A percentile compares a stretch with the other conserved stretches of the same genome.
Evolutionary conservation across 2,797 vertebrate species (phyloP).

Genomic region (Phataginus tetradactyla): DNA sequence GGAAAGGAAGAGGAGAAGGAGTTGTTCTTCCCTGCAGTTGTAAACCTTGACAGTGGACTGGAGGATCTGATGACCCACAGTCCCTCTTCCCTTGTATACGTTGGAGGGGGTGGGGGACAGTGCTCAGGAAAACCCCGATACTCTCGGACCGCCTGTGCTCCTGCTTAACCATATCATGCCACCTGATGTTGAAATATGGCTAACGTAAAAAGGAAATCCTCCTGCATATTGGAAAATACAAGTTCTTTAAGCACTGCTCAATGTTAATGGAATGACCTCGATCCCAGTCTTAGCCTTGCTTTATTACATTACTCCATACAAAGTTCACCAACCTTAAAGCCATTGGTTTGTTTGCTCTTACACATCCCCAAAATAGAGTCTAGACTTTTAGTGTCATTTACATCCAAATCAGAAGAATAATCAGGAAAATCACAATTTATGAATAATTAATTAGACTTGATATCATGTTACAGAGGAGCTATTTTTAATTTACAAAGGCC

Average conservation of each 20-base stretch:
- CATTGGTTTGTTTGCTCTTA: conserved; percentile 57
- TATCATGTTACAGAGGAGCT: conserved; percentile 74
- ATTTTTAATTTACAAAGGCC: conserved; percentile 80
- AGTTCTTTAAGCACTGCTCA: not conserved
- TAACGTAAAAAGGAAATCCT: not conserved
- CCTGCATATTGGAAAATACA: not conserved
- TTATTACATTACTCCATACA: not conserved
- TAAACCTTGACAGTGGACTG: not conserved
- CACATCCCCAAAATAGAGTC: conserved; percentile 78
- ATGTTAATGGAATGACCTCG: not conserved
- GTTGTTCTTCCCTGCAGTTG: not conserved
- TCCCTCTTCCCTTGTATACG: no score
- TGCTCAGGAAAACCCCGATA: not conserved
- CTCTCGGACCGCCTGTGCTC: rapidly evolving
- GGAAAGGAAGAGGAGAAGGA: not conserved
- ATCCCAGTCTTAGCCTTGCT: not conserved
- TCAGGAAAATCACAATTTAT: conserved; percentile 85
- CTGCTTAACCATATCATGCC: rapidly evolving
- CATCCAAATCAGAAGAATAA: conserved; percentile 82
- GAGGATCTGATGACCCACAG: not conserved
- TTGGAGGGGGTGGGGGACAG: rapidly evolving
- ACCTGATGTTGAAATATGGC: not conserved
- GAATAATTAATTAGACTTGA: conserved; percentile 83
- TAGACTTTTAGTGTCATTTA: conserved; percentile 78
- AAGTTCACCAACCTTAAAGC: conserved; percentile 55